Evolutionary conservation across 30 jellyfish, hydroid and myxozoan genomes (phyloP).

Genomic region (Catostylus mosaicus): DNA sequence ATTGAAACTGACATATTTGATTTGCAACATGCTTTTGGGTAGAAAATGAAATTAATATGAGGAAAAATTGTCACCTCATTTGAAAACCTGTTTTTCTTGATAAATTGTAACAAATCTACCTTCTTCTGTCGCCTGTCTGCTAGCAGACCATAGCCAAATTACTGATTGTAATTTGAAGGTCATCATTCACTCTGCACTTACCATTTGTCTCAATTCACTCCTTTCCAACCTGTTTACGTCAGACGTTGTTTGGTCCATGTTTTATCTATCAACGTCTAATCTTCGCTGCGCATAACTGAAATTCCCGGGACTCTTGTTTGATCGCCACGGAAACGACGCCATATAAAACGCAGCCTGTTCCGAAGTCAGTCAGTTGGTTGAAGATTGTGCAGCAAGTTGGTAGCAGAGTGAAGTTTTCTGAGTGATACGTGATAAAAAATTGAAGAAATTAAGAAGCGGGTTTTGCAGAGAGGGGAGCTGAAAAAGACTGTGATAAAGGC

Average conservation of each 20-base stretch:
- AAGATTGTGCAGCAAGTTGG: background rate
- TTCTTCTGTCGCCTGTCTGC: background rate
- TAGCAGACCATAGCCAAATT: too few species aligned
- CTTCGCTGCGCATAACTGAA: background rate
- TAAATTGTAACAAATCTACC: background rate
- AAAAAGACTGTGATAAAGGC: background rate
- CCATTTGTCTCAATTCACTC: background rate
- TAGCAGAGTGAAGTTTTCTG: background rate
- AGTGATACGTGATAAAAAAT: background rate
- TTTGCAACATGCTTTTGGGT: too few species aligned
- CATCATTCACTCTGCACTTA: background rate
- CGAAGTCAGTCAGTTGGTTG: background rate
- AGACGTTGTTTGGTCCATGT: background rate
- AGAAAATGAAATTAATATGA: too few species aligned
- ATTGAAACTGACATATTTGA: too few species aligned
- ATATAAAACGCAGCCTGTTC: background rate
- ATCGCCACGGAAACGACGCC: constrained; percentile 7
- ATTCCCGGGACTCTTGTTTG: background rate
- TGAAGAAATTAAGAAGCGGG: background rate
- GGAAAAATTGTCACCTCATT: constrained; percentile 1
- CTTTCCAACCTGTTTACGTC: background rate
- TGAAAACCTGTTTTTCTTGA: background rate
- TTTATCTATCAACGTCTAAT: background rate
- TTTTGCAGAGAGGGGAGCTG: background rate
- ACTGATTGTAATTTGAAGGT: background rate